A percentile compares a stretch with the other conserved stretches of the same genome.
These are phyloP conservation scores for Vultur gryphus DNA, from an alignment of 2,797 vertebrate genomes.

Conservation along the genomic window DNA sequence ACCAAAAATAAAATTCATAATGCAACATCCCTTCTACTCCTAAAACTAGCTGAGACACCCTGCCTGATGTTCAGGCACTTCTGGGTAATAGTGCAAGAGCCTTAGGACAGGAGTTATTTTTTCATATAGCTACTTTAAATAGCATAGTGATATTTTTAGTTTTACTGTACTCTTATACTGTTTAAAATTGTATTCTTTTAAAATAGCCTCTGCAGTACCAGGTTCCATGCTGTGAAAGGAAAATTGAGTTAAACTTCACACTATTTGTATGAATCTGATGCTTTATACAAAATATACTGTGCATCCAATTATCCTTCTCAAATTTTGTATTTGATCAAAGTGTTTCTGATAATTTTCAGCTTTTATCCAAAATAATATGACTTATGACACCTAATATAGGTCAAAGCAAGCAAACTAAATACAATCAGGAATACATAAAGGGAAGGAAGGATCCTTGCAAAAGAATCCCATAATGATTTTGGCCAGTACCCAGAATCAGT, in stretches of 20 bases:
- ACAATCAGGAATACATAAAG: background rate
- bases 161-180: background rate
- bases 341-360: background rate
- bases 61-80: background rate
- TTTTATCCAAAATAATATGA: background rate
- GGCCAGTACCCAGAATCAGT: background rate
- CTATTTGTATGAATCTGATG: background rate
- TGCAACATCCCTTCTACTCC: background rate
- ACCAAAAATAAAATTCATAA: background rate
- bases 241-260: background rate
- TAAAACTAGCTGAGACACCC: background rate
- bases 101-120: background rate
- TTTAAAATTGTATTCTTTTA: background rate
- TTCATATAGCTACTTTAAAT: background rate
- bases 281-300: background rate
- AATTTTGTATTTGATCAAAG: background rate
- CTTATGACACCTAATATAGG: background rate
- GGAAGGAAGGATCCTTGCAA: background rate
- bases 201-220: background rate
- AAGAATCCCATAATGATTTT: background rate
- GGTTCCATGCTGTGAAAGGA: background rate
- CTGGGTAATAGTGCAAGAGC: background rate
- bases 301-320: background rate
- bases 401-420: background rate
- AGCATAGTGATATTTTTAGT: slow-evolving; percentile 2